Percentiles rank a stretch among this genome's conserved stretches.
These are phyloP conservation scores for Dolichoris vasculosae DNA, from an alignment of 1,140 invertebrate species.

Conservation along the genomic window DNA sequence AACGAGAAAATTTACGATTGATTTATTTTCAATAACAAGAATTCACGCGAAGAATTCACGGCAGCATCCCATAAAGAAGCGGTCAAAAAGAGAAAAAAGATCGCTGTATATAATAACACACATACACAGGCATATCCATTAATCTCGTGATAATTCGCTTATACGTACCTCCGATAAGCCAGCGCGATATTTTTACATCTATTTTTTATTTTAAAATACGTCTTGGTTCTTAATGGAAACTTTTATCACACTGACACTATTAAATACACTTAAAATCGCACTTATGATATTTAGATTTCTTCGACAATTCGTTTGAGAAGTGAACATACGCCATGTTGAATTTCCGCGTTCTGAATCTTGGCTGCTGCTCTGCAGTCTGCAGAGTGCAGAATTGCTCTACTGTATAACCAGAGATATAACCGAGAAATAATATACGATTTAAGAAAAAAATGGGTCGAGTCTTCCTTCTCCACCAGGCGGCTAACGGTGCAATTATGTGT, in stretches of 20 bases:
- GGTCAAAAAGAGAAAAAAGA: conserved; percentile 54
- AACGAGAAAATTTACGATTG: neutral
- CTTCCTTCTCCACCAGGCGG: no score
- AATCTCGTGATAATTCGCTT: conserved; percentile 26
- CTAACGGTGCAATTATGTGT: no score
- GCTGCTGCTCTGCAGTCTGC: conserved; percentile 8
- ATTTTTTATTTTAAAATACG: neutral
- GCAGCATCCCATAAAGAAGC: conserved; percentile 11
- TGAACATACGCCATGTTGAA: conserved; percentile 29
- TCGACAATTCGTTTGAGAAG: neutral
- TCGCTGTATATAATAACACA: conserved; percentile 5
- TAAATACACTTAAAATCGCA: conserved; percentile 29
- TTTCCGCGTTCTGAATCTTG: conserved; percentile 7
- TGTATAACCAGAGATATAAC: neutral
- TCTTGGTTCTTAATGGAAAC: neutral
- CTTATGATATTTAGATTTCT: neutral
- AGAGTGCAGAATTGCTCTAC: neutral
- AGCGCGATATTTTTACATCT: neutral
- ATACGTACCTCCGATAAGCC: conserved; percentile 24
- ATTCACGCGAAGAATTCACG: conserved; percentile 4
- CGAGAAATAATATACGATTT: no score
- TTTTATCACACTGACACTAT: conserved; percentile 27
- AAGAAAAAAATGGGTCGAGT: neutral
- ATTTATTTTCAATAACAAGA: neutral
- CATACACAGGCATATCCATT: neutral